Conservation (phyloP, 2,888 invertebrate species). For the Coelinius sp. region DNA sequence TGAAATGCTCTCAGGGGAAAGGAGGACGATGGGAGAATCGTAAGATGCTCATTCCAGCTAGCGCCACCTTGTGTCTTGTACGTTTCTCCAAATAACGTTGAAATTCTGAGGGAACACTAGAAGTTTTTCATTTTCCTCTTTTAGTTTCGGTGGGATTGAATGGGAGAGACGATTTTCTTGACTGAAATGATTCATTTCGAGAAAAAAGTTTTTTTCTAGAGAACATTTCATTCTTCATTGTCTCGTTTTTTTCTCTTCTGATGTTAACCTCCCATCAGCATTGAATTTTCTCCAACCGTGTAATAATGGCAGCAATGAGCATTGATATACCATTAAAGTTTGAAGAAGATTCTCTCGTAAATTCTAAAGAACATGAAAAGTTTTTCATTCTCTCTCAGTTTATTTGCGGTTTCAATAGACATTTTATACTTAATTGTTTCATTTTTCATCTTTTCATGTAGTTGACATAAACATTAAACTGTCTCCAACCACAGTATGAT, state of each 20-base stretch:
- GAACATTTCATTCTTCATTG: no score
- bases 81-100: background rate
- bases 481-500: background rate
- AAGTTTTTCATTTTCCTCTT: background rate
- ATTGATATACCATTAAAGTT: background rate
- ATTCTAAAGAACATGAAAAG: background rate
- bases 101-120: background rate
- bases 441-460: background rate
- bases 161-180: background rate
- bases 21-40: background rate
- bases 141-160: background rate
- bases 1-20: background rate
- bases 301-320: conserved; percentile 1
- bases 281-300: background rate
- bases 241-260: background rate
- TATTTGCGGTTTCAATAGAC: background rate
- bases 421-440: background rate
- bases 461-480: background rate
- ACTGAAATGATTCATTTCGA: background rate
- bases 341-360: background rate
- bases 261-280: background rate
- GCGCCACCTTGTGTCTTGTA: background rate
- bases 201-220: background rate
- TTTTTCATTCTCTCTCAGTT: no score
- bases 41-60: background rate